Evolutionary conservation across 2,888 invertebrate species (phyloP), one percentile per base, ranked within the genome.

Genomic region (Scaptomyza parva): DNA sequence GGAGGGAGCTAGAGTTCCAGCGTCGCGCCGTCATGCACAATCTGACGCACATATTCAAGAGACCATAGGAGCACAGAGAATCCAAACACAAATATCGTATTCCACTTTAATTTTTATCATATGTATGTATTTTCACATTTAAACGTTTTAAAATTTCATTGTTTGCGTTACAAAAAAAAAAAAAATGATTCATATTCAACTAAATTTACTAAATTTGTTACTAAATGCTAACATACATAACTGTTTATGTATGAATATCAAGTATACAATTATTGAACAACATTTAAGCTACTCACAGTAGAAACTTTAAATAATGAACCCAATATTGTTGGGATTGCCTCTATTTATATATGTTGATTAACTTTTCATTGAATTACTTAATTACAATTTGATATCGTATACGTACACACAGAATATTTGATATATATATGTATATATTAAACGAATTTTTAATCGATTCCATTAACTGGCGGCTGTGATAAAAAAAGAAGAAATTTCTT

Each of bases 1-100:
- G 91, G 41, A 92, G 92, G 30, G 95, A 95, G 91, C 93, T 92
- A 30, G 90, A 91, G 66, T 91, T 78, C 69, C 92, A 92, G 67
- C 86, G 92, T 0, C 88, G 89, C 44, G 88, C 90, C 11, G 91
- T 92, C 4, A 90, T 92, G 86, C 78, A 89, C 52, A 92, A 92
- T 84, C 68, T 92, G 26, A 90, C 91, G 14, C 66, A 70, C 11
- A 89, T 90, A 44, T 89, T 91, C 50, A 84, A 62, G 64, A 50
- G 63, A 28, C 20, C 45, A 11, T 64, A 57, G 28, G 1, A 17
- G 17, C 9, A 8, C 11, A 8, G 9, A 11, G 39, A 0, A 33
- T 3, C 11, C 7, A 18, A 22, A 20, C 18, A 18, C 30, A 8
- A 17, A 8, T 8, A 14, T 47, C 14, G 18, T 8, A 12, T 55